phyloP scores from a whole-genome alignment of 1,140 invertebrate species.

The Laupala kohalensis region DNA sequence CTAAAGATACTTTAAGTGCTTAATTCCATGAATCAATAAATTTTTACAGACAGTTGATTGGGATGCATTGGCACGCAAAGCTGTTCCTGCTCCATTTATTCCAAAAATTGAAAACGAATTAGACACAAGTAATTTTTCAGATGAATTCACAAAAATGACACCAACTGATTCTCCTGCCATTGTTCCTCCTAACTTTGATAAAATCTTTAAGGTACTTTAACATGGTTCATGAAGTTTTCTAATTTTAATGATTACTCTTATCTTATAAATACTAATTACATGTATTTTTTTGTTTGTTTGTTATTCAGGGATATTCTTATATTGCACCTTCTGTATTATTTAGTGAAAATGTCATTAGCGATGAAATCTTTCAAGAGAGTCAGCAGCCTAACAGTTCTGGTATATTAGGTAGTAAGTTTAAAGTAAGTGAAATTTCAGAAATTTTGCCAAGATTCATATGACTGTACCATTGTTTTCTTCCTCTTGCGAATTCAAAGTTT shows the following conservation, averaged over 20 bases:
- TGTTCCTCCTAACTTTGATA: constrained; percentile 69
- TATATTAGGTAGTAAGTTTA: constrained; percentile 34
- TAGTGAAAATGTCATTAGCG: constrained; percentile 68
- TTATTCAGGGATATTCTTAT: constrained; percentile 79
- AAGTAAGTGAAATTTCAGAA: constrained; percentile 25
- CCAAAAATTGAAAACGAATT: constrained; percentile 68
- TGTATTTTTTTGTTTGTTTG: constrained; percentile 15
- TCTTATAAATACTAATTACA: not conserved
- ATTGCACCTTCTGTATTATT: constrained; percentile 86
- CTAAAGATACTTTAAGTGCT: not conserved
- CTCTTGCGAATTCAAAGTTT: too few species aligned
- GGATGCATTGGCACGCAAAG: constrained; percentile 56
- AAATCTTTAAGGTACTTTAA: constrained; percentile 64
- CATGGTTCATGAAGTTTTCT: constrained; percentile 4
- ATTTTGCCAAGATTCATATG: not conserved
- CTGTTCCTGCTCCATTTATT: constrained; percentile 66
- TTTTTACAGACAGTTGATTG: constrained; percentile 50
- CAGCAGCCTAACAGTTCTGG: constrained; percentile 32
- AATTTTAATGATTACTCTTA: too few species aligned
- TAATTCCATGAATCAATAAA: not conserved
- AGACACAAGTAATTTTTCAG: constrained; percentile 91
- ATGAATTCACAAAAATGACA: constrained; percentile 86
- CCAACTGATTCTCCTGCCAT: constrained; percentile 83
- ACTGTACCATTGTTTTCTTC: too few species aligned
- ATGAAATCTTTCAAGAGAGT: constrained; percentile 43